Conservation (phyloP, 1,140 invertebrate genomes). For the Drusus annulatus region DNA sequence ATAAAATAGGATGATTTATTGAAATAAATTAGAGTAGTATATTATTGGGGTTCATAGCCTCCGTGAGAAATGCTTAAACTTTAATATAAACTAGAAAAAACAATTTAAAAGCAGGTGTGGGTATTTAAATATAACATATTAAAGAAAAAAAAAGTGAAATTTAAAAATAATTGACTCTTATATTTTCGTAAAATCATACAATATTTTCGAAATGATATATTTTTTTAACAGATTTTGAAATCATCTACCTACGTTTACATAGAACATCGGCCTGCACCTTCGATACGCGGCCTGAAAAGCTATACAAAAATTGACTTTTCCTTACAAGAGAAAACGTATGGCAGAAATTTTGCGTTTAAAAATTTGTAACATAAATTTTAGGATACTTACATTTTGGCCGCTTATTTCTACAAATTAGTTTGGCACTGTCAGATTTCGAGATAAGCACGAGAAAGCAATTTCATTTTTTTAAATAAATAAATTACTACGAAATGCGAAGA, state of each 20-base stretch:
- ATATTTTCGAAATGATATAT: not conserved
- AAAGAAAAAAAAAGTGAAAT: no score
- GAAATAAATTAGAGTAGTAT: no score
- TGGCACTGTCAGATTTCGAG: constrained; percentile 25
- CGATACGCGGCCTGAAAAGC: not conserved
- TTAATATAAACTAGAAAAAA: no score
- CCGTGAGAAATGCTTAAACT: no score
- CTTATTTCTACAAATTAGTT: constrained; percentile 9
- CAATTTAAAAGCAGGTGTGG: no score
- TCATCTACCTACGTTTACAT: not conserved
- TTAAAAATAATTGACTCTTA: no score
- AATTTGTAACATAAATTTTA: not conserved
- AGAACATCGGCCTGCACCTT: not conserved
- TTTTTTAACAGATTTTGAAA: not conserved
- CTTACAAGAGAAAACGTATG: constrained; percentile 2
- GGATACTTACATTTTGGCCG: constrained; percentile 12
- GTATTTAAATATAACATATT: no score
- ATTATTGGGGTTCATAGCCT: no score
- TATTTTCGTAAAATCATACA: no score
- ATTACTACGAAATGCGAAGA: no score
- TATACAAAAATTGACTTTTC: constrained; percentile 20
- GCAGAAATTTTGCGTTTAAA: constrained; percentile 1
- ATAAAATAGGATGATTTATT: no score
- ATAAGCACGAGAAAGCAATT: not conserved
- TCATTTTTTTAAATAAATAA: no score